Percentiles rank a stretch among this genome's conserved stretches.
phyloP scores from a whole-genome alignment of 2,113 vertebrate genomes.

The Origma solitaria region DNA sequence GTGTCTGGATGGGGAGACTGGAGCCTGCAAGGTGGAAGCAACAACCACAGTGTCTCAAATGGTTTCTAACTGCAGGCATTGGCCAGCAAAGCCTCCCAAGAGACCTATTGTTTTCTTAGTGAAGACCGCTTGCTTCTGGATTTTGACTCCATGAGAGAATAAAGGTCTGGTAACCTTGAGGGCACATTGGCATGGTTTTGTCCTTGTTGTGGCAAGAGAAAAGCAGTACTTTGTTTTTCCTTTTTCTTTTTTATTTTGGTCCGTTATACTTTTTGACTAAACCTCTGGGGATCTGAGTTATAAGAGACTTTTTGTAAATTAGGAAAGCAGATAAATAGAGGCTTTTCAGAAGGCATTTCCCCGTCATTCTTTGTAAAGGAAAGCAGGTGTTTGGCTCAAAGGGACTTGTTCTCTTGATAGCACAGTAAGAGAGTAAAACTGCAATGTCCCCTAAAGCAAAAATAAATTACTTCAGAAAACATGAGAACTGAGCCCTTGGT shows the following conservation, averaged over 20 bases:
- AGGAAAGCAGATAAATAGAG: slow-evolving; percentile 12
- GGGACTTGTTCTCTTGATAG: slow-evolving; percentile 41
- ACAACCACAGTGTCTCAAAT: background rate
- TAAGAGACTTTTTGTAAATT: slow-evolving; percentile 22
- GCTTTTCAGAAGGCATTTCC: slow-evolving; percentile 18
- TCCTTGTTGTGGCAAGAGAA: background rate
- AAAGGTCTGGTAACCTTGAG: background rate
- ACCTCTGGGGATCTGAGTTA: background rate
- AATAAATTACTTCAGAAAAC: slow-evolving; percentile 52
- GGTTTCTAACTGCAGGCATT: background rate
- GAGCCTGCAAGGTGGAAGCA: background rate
- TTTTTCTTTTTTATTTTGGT: background rate
- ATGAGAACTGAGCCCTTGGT: slow-evolving; percentile 17
- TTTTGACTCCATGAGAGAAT: background rate
- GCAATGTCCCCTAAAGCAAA: slow-evolving; percentile 59
- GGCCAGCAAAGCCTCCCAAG: background rate
- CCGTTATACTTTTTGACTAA: background rate
- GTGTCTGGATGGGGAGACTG: background rate
- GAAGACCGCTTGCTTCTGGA: background rate
- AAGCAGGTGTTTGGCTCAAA: slow-evolving; percentile 68
- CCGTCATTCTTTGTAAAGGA: slow-evolving; percentile 2
- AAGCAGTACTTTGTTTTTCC: background rate
- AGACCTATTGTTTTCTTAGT: background rate
- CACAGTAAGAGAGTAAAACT: background rate
- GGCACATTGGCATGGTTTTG: background rate